phyloP scores from a whole-genome alignment of 2,113 vertebrate species.

The Phalacrocorax carbo region DNA sequence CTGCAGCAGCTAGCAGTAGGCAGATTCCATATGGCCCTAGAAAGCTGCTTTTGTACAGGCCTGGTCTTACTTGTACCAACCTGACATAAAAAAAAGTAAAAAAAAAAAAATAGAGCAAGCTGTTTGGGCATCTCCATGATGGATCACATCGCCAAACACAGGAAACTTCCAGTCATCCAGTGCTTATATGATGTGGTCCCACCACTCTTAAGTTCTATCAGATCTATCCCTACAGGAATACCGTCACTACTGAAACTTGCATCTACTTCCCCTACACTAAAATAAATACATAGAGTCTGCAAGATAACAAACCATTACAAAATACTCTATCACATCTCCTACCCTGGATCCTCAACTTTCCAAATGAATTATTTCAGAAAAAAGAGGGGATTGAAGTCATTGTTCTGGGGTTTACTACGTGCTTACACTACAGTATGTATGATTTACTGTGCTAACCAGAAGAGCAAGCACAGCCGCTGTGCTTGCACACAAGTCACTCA shows the following conservation, averaged over 20 bases:
- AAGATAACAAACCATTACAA: not conserved
- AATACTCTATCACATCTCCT: not conserved
- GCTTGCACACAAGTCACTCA: not conserved
- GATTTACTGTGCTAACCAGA: not conserved
- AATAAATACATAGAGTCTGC: not conserved
- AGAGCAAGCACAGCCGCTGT: not conserved
- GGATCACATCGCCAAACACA: not conserved
- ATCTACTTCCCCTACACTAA: not conserved
- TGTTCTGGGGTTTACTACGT: not conserved
- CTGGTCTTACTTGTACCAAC: not conserved
- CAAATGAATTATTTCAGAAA: not conserved
- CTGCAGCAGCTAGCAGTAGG: not conserved
- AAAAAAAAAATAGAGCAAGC: not conserved
- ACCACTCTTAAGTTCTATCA: not conserved
- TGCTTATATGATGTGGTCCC: not conserved
- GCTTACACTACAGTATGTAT: fast-evolving
- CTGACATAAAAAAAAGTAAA: not conserved
- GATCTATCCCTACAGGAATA: not conserved
- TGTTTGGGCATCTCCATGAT: not conserved
- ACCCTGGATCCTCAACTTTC: not conserved
- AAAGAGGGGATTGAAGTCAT: not conserved
- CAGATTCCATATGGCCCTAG: not conserved
- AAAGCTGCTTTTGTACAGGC: not conserved
- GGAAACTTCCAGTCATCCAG: not conserved
- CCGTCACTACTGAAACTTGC: not conserved